Conservation (phyloP, 23 tunicate genomes). For the Ciona savignyi region DNA sequence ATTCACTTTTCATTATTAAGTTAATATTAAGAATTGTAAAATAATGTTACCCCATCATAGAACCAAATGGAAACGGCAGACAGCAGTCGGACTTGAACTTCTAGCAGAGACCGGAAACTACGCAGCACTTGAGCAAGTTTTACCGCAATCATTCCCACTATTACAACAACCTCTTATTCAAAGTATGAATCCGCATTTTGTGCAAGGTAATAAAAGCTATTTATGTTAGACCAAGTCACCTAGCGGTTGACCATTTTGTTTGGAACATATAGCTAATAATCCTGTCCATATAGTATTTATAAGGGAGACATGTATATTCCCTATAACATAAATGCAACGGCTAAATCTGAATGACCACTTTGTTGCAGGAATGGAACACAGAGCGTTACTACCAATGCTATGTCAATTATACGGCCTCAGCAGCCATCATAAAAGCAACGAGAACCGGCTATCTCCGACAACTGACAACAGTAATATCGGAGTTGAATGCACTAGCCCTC, state of each 20-base stretch:
- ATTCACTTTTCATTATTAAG: not conserved
- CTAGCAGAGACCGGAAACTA: conserved; percentile 45
- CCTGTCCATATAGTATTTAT: too few relatives aligned
- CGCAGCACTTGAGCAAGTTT: conserved; percentile 39
- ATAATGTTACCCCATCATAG: conserved; percentile 11
- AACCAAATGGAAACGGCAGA: conserved; percentile 62
- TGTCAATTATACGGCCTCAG: not conserved
- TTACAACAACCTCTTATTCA: conserved; percentile 9
- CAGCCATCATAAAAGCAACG: not conserved
- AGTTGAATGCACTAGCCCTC: not conserved
- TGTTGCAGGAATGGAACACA: not conserved
- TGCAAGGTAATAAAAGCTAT: not conserved
- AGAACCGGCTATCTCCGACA: not conserved
- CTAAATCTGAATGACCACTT: too few relatives aligned
- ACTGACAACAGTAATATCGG: not conserved
- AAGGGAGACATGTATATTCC: too few relatives aligned
- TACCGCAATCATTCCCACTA: conserved; percentile 18
- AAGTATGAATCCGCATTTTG: not conserved
- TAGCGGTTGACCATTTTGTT: too few relatives aligned
- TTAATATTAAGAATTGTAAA: too few relatives aligned
- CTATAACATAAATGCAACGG: too few relatives aligned
- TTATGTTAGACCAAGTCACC: too few relatives aligned
- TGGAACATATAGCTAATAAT: too few relatives aligned
- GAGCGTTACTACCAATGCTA: not conserved
- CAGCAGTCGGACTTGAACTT: conserved; percentile 44